A percentile compares a stretch with the other conserved stretches of the same genome.
Conservation (phyloP, 1,140 invertebrate genomes). For the Mactra quadrangularis region DNA sequence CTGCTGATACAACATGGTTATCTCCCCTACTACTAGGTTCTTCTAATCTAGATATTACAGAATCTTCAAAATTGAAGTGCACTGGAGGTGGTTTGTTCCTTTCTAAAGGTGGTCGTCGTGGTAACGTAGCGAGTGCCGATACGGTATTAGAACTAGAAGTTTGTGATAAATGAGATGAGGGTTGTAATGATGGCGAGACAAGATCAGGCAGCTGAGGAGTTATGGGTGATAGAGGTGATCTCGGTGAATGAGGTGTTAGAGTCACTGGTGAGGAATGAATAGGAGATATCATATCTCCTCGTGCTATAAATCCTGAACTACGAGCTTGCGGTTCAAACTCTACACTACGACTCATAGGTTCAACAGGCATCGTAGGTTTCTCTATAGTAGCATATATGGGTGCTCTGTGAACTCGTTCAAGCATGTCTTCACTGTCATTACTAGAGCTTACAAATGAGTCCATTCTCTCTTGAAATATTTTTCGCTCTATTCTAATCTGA, state of each 20-base stretch:
- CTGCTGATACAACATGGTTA: conserved; percentile 45
- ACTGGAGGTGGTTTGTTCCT: conserved; percentile 61
- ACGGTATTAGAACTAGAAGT: conserved; percentile 66
- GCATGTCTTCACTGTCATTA: conserved; percentile 75
- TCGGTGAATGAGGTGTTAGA: conserved; percentile 65
- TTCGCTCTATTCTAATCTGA: conserved; percentile 81
- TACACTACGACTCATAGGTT: conserved; percentile 44
- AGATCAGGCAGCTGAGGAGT: conserved; percentile 69
- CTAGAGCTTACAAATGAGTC: conserved; percentile 78
- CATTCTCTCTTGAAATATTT: conserved; percentile 78
- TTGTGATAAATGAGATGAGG: not conserved
- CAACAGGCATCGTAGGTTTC: conserved; percentile 51
- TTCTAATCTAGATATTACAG: conserved; percentile 40
- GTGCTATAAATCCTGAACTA: conserved; percentile 19
- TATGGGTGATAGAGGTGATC: conserved; percentile 76
- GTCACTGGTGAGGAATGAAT: conserved; percentile 57
- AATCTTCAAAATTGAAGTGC: conserved; percentile 59
- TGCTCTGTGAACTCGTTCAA: conserved; percentile 53
- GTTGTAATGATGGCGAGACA: conserved; percentile 39
- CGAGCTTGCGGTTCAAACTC: conserved; percentile 45
- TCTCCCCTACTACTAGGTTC: not conserved
- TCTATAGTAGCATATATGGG: conserved; percentile 34
- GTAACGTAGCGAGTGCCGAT: conserved; percentile 77
- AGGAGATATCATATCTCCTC: conserved; percentile 58
- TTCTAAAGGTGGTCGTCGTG: conserved; percentile 66